Conservation (phyloP, 2,113 vertebrate genomes). For the Chaetodon auriga region DNA sequence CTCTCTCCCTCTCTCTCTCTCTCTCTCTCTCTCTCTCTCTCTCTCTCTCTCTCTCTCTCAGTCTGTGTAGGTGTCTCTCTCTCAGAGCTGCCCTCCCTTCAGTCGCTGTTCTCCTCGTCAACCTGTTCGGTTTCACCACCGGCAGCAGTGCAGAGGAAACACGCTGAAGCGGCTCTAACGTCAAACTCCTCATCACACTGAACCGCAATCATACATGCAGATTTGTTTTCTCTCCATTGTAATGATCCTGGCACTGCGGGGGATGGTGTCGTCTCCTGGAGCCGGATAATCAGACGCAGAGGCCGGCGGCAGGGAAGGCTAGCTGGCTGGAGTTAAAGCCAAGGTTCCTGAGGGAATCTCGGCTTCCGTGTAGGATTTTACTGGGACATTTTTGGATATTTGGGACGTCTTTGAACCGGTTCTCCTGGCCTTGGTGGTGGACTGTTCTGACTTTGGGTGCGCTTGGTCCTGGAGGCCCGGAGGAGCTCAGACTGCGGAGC, state of each 20-base stretch:
- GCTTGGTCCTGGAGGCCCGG: constrained; percentile 64
- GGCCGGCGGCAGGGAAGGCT: constrained; percentile 23
- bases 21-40: too few species aligned
- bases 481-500: constrained; percentile 60
- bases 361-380: not conserved
- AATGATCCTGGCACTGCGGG: constrained; percentile 6
- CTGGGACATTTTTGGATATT: not conserved
- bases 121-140: not conserved
- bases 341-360: not conserved
- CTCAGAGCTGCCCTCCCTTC: not conserved
- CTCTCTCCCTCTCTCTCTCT: too few species aligned
- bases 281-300: constrained; percentile 52
- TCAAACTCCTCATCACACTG: accelerated
- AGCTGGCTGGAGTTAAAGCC: constrained; percentile 1
- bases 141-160: constrained; percentile 20
- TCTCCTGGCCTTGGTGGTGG: not conserved
- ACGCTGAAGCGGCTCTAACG: not conserved
- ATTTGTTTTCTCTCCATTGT: not conserved
- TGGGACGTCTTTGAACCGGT: not conserved
- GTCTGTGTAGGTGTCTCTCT: not conserved
- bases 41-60: not conserved
- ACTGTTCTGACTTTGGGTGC: not conserved
- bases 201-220: accelerated
- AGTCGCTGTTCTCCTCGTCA: too few species aligned
- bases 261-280: constrained; percentile 39